phyloP scores from a whole-genome alignment of 2,888 invertebrate genomes.

The Capitulum mitella region DNA sequence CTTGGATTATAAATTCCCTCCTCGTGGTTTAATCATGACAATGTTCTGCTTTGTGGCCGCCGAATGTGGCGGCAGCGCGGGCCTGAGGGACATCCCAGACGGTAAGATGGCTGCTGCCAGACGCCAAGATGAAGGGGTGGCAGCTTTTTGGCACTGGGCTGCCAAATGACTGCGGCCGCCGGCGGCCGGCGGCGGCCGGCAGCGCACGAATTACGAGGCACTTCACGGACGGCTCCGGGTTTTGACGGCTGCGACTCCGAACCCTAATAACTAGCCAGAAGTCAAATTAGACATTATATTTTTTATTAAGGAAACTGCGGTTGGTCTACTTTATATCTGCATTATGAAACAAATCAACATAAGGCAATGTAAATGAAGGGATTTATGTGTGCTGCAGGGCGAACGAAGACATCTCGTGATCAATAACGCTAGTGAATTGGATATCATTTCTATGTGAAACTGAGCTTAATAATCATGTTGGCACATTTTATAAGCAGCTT shows the following conservation, averaged over 20 bases:
- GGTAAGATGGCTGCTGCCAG: slow-evolving; percentile 7
- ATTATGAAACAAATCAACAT: too few species aligned
- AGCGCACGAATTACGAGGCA: neutral
- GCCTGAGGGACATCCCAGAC: neutral
- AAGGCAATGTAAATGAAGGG: neutral
- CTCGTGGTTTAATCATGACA: neutral
- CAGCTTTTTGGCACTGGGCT: neutral
- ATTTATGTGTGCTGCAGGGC: neutral
- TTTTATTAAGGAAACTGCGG: neutral
- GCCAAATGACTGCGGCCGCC: neutral
- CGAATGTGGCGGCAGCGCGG: neutral
- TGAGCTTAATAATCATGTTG: neutral
- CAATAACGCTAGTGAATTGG: neutral
- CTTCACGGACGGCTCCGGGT: neutral
- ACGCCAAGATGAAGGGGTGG: neutral
- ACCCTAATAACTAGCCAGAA: neutral
- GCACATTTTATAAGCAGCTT: too few species aligned
- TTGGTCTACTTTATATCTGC: neutral
- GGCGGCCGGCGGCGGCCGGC: too few species aligned
- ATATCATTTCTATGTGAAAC: neutral
- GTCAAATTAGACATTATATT: neutral
- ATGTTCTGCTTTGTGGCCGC: neutral
- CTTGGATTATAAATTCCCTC: neutral
- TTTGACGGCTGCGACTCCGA: neutral
- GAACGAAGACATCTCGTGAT: neutral